Conservation (phyloP, 1,140 invertebrate genomes). For the Pteromalus puparum region DNA sequence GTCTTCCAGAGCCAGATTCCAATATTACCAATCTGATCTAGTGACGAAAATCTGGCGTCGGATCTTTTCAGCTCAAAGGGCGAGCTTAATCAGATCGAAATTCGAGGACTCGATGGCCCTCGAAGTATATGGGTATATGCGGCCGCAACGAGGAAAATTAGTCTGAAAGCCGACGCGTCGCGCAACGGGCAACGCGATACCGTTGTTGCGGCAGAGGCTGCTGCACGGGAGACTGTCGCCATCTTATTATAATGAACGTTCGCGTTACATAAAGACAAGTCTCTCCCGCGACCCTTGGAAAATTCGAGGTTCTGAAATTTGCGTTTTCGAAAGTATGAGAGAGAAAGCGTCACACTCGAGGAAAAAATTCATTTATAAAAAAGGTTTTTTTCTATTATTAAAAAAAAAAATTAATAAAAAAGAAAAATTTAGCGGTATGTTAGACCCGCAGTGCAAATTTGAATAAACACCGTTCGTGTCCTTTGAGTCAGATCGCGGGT, state of each 20-base stretch:
- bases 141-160: background rate
- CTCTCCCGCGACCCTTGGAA: background rate
- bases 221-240: background rate
- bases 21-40: too few relatives aligned
- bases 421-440: too few relatives aligned
- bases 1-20: too few relatives aligned
- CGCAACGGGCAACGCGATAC: slow-evolving; percentile 12
- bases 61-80: too few relatives aligned
- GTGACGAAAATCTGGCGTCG: too few relatives aligned
- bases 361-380: too few relatives aligned
- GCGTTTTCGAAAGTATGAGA: background rate
- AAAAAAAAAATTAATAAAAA: too few relatives aligned
- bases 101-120: background rate
- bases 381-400: too few relatives aligned
- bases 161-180: slow-evolving; percentile 12
- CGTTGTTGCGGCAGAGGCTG: background rate
- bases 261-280: background rate
- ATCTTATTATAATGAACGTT: slow-evolving; percentile 26
- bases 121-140: background rate
- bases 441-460: too few relatives aligned
- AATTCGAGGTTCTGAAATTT: background rate
- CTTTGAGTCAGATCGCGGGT: background rate
- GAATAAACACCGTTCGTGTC: too few relatives aligned
- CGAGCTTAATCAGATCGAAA: too few relatives aligned
- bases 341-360: background rate